Evolutionary conservation across 2,113 vertebrate genomes (phyloP).

Genomic region (Calyptommatus sinebrachiatus): DNA sequence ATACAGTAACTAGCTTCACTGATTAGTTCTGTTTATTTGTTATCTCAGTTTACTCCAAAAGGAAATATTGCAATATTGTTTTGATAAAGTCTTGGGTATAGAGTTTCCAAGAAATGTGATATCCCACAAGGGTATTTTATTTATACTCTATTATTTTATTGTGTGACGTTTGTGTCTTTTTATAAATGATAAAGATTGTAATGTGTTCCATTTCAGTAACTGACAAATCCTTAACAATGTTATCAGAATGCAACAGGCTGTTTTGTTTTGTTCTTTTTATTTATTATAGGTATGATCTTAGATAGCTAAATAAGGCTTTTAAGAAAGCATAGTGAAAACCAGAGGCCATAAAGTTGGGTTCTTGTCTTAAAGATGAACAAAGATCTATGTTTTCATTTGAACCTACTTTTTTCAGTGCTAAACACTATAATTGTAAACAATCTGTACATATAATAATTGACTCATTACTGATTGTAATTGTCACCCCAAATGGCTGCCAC

Average conservation of each 20-base stretch:
- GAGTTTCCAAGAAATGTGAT: background rate
- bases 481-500: too few relatives aligned
- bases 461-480: too few relatives aligned
- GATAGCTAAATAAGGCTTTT: background rate
- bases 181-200: background rate
- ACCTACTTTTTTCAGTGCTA: too few relatives aligned
- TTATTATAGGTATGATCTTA: accelerated
- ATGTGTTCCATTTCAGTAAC: slow-evolving; percentile 8
- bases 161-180: background rate
- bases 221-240: slow-evolving; percentile 44
- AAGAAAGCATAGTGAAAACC: background rate
- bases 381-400: too few relatives aligned
- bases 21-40: slow-evolving; percentile 4
- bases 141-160: background rate
- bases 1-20: background rate
- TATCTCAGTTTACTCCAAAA: accelerated
- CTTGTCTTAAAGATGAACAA: background rate
- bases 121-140: slow-evolving; percentile 23
- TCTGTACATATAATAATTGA: too few relatives aligned
- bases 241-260: slow-evolving; percentile 32
- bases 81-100: accelerated
- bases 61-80: background rate
- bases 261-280: background rate
- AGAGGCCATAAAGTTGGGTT: background rate
- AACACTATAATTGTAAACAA: too few relatives aligned